Conservation (phyloP, 2,888 invertebrate species). For the Laothoe populi region DNA sequence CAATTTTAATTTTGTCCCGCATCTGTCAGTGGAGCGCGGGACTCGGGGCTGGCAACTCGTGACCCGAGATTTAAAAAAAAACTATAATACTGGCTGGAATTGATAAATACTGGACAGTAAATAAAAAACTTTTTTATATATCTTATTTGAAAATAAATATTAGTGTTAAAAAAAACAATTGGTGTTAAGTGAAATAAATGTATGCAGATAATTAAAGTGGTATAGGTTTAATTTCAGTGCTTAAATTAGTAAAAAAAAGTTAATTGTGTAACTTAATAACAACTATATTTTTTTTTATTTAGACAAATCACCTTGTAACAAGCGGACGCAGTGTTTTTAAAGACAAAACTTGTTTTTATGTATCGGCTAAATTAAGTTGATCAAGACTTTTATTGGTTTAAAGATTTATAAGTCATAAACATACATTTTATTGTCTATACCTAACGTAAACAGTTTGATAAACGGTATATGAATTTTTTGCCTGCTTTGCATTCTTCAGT, state of each 20-base stretch:
- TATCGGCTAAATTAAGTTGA: no score
- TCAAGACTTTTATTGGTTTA: no score
- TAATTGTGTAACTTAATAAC: not conserved
- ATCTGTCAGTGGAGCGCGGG: slow-evolving; percentile 25
- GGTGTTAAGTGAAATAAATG: slow-evolving; percentile 3
- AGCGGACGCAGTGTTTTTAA: no score
- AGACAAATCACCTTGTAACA: slow-evolving; percentile 15
- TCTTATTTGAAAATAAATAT: not conserved
- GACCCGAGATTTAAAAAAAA: not conserved
- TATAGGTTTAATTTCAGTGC: not conserved
- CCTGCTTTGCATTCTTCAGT: no score
- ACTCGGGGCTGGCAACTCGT: slow-evolving; percentile 9
- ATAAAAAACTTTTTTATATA: no score
- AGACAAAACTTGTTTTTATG: no score
- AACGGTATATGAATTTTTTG: no score
- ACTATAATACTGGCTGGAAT: slow-evolving; percentile 1
- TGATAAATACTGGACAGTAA: no score
- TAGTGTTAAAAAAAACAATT: not conserved
- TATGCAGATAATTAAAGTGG: not conserved
- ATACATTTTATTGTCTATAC: no score
- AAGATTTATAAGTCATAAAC: no score
- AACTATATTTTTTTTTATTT: not conserved
- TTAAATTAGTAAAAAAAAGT: not conserved
- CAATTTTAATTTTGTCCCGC: slow-evolving; percentile 23
- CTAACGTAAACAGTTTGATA: no score